Conservation (phyloP, 2,113 vertebrate genomes). For the Anguilla japonica region DNA sequence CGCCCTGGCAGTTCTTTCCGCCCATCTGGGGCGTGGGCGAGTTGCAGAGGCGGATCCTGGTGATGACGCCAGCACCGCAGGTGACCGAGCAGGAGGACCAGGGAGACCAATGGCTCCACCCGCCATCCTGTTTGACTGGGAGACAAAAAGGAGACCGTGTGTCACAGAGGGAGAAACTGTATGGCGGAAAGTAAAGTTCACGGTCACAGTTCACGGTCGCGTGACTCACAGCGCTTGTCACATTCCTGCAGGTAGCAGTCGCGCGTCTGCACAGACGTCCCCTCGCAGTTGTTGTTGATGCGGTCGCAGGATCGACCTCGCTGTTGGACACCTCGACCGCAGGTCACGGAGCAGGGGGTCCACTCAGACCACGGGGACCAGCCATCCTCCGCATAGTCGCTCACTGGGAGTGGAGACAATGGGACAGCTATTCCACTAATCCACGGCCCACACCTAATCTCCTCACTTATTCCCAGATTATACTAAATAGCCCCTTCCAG, state of each 20-base stretch:
- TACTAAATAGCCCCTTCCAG: constrained; percentile 37
- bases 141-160: neutral
- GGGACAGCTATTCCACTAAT: constrained; percentile 46
- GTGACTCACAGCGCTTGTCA: constrained; percentile 92
- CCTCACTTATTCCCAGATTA: neutral
- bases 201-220: no score
- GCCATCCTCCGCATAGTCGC: constrained; percentile 80
- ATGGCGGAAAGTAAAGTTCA: neutral
- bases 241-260: constrained; percentile 95
- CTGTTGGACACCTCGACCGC: constrained; percentile 93
- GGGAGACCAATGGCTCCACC: constrained; percentile 98
- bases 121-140: constrained; percentile 93
- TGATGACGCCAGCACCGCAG: constrained; percentile 89
- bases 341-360: constrained; percentile 93
- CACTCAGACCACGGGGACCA: constrained; percentile 99
- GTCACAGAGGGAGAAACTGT: constrained; percentile 6
- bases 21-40: constrained; percentile 96
- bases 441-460: constrained; percentile 2
- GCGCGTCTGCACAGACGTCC: constrained; percentile 95
- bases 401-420: constrained; percentile 69
- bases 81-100: constrained; percentile 98
- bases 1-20: constrained; percentile 85
- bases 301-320: constrained; percentile 96
- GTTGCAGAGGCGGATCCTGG: constrained; percentile 96
- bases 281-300: constrained; percentile 93